Evolutionary conservation across 1,140 invertebrate species (phyloP), one percentile per base, ranked within the genome.

Genomic region (Cyphomyrmex costatus): DNA sequence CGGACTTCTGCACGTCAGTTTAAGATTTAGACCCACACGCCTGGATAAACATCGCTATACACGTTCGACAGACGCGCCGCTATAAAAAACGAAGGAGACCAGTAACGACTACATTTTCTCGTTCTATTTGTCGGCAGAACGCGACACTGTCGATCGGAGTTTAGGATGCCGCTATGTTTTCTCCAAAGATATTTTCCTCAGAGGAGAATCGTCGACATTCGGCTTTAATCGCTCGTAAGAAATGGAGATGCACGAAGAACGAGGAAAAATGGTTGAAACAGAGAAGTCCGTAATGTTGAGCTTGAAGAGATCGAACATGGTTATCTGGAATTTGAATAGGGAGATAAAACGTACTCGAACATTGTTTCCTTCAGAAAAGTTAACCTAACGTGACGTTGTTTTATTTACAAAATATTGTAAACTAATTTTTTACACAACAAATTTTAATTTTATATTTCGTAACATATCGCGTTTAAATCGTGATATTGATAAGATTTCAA

Each of bases 141-240:
- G 70, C 71, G 58, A 51, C 71, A 60, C 60, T 68, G 61, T 73
- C 80, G 86, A 87, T 85, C 60, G 86, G 46, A 77, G 71, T 73
- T 66, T 73, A 51, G 27, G 16, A 49, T 46, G 58, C 19, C 36
- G 73, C 58, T 51, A 27, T 46, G 82, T 78, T 78, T 78, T 46
- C 73, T 85, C 42, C 58, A 42, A 65, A 78, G 46, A 78, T 78
- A 85, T 85, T 85, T 78, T 78, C 24, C 60, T 53, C 56, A 24
- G 12, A 42, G 21, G 58, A 85, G 70, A 3, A 21, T 27, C 16
- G 30, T 74, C 70, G 46, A 65, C 73, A 85, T 78, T 46, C 82
- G 21, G 33, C 82, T 78, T 76, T 85, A 85, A 85, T 85, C 82
- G 82, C 51, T 85, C 60, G 70, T 78, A 85, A 78, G 82, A 85